Evolutionary conservation across 2,113 vertebrate genomes (phyloP), one percentile per base, ranked within the genome.

Genomic region (Semicossyphus pulcher): DNA sequence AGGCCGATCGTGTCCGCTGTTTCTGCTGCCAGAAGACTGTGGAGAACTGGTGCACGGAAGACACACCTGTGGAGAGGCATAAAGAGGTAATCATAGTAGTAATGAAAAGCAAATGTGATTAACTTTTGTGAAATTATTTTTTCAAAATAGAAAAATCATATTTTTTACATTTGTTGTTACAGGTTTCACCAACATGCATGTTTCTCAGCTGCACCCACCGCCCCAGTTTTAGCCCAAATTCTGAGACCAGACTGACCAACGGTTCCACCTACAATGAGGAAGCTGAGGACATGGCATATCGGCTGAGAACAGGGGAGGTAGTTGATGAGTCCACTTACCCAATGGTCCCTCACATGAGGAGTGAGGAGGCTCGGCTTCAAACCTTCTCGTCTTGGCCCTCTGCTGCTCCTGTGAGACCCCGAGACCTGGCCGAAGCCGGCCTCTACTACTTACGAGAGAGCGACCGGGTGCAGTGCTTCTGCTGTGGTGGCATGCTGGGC

Each of bases 391-490:
- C 78, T 15, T 99, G 98, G 98, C 96, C 96, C 1, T 31, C 81
- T 1, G 56, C 45, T 21, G 71, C 77, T 5, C 94, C 93, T 0
- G 72, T 98, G 63, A 91, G 88, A 1, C 93, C 96, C 0, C 63
- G 79, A 57, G 94, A 96, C 20, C 91, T 99, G 52, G 96, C 95
- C 10, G 90, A 90, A 69, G 97, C 97, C 10, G 98, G 98, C 16
- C 92, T 99, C 57, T 99, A 92, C 90, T 97, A 96, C 49, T 64
- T 91, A 0, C 92, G 94, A 9, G 10, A 89, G 57, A 45, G 26
- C 0, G 98, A 99, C 83, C 70, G 81, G 45, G 97, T 99, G 28
- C 93, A 95, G 48, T 99, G 98, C 85, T 99, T 99, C 80, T 98
- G 96, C 90, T 99, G 98, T 66, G 95, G 92, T 34, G 95, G 95